Evolutionary conservation across 2,797 vertebrate genomes (phyloP).

Genomic region (Anniella stebbinsi): DNA sequence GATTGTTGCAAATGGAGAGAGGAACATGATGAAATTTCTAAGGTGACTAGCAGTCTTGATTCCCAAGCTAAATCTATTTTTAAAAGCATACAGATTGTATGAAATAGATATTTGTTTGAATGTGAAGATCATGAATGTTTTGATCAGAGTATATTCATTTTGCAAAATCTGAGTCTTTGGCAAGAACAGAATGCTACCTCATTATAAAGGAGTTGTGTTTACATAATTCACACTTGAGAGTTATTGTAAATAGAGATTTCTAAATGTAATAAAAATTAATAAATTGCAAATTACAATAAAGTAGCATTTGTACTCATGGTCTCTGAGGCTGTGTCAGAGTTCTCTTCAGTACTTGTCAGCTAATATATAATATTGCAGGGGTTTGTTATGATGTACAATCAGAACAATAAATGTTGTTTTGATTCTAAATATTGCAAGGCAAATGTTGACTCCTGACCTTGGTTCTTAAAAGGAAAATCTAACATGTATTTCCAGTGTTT

Average conservation of each 20-base stretch:
- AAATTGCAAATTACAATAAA: background rate
- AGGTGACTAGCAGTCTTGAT: constrained; percentile 16
- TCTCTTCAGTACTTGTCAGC: background rate
- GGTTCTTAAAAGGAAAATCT: background rate
- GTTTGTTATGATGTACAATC: background rate
- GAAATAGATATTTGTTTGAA: background rate
- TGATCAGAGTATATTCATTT: background rate
- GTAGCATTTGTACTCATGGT: background rate
- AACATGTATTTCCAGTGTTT: background rate
- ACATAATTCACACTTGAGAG: background rate
- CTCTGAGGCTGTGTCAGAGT: background rate
- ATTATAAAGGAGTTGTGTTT: background rate
- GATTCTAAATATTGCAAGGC: background rate
- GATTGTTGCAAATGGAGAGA: constrained; percentile 35
- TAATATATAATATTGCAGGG: background rate
- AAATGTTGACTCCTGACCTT: background rate
- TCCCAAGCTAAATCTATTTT: background rate
- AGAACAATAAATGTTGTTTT: background rate
- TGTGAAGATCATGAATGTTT: background rate
- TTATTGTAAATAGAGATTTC: background rate
- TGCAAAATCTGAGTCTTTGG: background rate
- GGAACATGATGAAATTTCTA: constrained; percentile 37
- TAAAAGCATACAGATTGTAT: no score
- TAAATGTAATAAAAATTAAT: no score
- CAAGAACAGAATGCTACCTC: background rate